Evolutionary conservation across 2,113 vertebrate species (phyloP), one percentile per base, ranked within the genome.

Genomic region (Xiphorhynchus elegans): DNA sequence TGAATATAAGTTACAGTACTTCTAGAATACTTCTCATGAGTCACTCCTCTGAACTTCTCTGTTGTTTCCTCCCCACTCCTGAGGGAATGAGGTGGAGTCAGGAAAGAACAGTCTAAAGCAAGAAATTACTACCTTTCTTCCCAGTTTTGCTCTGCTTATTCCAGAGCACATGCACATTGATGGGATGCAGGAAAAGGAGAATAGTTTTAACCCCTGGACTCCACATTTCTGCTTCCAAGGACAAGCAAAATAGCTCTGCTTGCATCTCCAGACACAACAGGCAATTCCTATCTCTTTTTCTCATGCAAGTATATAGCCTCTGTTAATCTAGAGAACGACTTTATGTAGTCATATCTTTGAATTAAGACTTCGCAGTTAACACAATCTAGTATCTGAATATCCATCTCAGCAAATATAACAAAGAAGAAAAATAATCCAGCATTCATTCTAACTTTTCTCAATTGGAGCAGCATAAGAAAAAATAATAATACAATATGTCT

Each of bases 71-170:
- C 52, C 85, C 82, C 37, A 6, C 44, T 96, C 96, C 88, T 72
- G 49, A 37, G 90, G 96, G 92, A 96, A 96, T 62, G 93, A 90
- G 96, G 96, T 72, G 93, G 93, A 95, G 92, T 82, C 76, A 60
- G 60, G 83, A 92, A 95, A 67, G 13, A 60, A 89, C 23, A 28
- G 64, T 70, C 35, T 74, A 77, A 77, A 81, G 47, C 11, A 84
- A 83, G 74, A 92, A 96, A 90, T 92, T 50, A 90, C 44, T 76
- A 95, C 88, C 92, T 89, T 95, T 94, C 79, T 56, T 87, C 66
- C 28, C 89, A 84, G 3, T 50, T 83, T 83, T 74, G 13, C 69
- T 77, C 67, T 64, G 44, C 68, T 88, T 94, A 74, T 77, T 88
- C 56, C 80, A 86, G 47, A 93, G 10, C 11, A 74, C 7, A 60